A percentile compares a stretch with the other conserved stretches of the same genome.
phyloP scores from a whole-genome alignment of 2,797 vertebrate genomes.

The Pyrocephalus nanus region DNA sequence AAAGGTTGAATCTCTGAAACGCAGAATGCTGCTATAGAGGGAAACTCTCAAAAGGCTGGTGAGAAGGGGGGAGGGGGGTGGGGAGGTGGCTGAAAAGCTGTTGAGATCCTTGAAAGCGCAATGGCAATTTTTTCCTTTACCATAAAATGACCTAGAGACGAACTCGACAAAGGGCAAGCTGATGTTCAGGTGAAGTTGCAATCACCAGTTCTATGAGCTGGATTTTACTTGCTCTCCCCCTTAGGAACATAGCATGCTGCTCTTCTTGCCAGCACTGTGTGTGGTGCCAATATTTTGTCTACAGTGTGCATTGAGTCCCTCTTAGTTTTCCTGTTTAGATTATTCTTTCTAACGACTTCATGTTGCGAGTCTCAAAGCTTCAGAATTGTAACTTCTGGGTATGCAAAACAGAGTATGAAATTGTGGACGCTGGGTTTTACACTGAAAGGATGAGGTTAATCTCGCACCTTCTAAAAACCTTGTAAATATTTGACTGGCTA shows the following conservation, averaged over 20 bases:
- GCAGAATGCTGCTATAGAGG: neutral
- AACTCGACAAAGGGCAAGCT: neutral
- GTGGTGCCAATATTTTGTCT: constrained; percentile 46
- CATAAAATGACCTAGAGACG: neutral
- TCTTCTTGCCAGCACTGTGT: neutral
- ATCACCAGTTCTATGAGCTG: neutral
- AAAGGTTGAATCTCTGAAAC: constrained; percentile 39
- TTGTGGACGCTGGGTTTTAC: neutral
- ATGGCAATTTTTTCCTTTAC: neutral
- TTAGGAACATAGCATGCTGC: neutral
- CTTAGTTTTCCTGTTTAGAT: constrained; percentile 31
- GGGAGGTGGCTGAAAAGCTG: neutral
- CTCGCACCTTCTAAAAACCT: constrained; percentile 15
- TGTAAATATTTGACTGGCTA: constrained; percentile 51
- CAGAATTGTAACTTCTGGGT: neutral
- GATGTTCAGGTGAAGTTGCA: constrained; percentile 22
- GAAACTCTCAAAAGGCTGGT: constrained; percentile 24
- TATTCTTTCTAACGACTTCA: neutral
- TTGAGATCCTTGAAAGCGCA: neutral
- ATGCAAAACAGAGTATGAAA: neutral
- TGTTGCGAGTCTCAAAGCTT: neutral
- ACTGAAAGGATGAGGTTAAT: constrained; percentile 37
- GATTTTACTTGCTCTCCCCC: neutral
- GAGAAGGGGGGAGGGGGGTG: neutral
- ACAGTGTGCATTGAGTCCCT: neutral